Evolutionary conservation across 2,797 vertebrate genomes (phyloP), one percentile per base, ranked within the genome.

Genomic region (Heliangelus exortis): DNA sequence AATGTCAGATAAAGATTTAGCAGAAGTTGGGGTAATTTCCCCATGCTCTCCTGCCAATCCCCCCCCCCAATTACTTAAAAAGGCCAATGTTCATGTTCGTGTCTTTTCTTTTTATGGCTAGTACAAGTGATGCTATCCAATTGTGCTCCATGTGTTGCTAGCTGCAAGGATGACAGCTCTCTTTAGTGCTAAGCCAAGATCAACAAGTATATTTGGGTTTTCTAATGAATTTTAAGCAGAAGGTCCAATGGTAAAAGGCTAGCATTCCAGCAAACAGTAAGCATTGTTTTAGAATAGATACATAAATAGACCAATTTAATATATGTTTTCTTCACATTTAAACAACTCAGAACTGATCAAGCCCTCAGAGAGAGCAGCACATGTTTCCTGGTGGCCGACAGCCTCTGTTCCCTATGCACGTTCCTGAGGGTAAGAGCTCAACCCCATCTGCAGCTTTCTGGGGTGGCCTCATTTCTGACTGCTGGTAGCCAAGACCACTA

Each of bases 141-240:
- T 88, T 1, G 0, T 48, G 72, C 66, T 90, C 72, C 5, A 1
- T 25, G 81, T 33, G 51, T 48, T 84, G 93, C 55, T 47, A 90
- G 84, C 77, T 94, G 71, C 23, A 71, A 61, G 80, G 77, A 69
- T 87, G 91, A 90, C 90, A 94, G 85, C 57, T 92, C 75, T 34
- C 84, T 90, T 61, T 91, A 93, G 69, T 59, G 93, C 89, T 84
- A 47, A 65, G 90, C 92, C 92, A 94, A 96, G 79, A 89, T 65
- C 93, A 96, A 90, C 92, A 85, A 91, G 63, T 59, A 26, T 54
- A 83, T 92, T 96, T 90, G 58, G 51, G 59, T 87, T 85, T 81
- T 58, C 69, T 84, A 87, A 86, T 66, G 75, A 75, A 77, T 93
- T 93, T 95, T 66, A 94, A 93, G 77, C 53, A 71, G 82, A 73